These are phyloP conservation scores for Drosophila navojoa DNA, from an alignment of 1,140 invertebrate genomes.

Conservation along the genomic window DNA sequence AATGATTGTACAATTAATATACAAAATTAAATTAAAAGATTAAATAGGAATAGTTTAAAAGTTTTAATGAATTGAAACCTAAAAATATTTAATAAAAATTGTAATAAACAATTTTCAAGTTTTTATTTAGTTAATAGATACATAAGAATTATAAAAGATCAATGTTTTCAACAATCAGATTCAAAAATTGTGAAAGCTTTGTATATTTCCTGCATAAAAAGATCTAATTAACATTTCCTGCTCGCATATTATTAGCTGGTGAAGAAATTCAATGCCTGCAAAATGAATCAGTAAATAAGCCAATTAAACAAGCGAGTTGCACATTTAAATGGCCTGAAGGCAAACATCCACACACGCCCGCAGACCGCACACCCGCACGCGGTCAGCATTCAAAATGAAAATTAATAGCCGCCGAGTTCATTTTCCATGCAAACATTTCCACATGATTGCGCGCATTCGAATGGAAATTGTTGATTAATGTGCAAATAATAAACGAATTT, in stretches of 20 bases:
- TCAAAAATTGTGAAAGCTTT: background rate
- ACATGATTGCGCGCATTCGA: constrained; percentile 55
- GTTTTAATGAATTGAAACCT: no score
- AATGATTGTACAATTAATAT: background rate
- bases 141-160: background rate
- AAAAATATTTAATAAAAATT: background rate
- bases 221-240: constrained; percentile 3
- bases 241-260: background rate
- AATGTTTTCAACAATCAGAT: background rate
- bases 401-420: constrained; percentile 58
- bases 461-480: constrained; percentile 73
- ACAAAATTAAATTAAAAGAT: no score
- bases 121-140: no score
- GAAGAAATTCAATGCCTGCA: constrained; percentile 1
- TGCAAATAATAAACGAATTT: constrained; percentile 35
- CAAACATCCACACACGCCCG: constrained; percentile 9
- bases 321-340: constrained; percentile 24
- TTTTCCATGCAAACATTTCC: constrained; percentile 62
- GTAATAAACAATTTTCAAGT: no score
- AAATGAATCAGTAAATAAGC: constrained; percentile 21
- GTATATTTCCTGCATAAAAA: background rate
- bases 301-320: constrained; percentile 24
- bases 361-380: background rate
- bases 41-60: no score
- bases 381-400: constrained; percentile 49